phyloP scores from a whole-genome alignment of 2,888 invertebrate species.

The Notocelia uddmanniana region DNA sequence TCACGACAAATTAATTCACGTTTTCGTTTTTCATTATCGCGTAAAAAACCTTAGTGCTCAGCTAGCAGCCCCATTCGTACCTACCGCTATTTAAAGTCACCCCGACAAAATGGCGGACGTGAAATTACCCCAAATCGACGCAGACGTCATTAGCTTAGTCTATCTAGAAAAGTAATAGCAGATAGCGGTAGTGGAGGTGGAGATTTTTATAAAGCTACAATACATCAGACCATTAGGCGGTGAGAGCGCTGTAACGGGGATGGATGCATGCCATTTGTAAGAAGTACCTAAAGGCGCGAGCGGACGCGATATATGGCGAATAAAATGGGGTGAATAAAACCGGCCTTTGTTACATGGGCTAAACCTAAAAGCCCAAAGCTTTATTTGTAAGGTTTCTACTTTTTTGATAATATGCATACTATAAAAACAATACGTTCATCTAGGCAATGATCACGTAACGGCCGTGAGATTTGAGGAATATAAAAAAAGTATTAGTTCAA shows the following conservation, averaged over 20 bases:
- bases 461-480: too few relatives aligned
- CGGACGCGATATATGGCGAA: slow-evolving; percentile 48
- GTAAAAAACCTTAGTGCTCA: slow-evolving; percentile 35
- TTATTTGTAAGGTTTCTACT: not conserved
- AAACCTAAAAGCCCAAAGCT: slow-evolving; percentile 23
- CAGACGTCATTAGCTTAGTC: slow-evolving; percentile 61
- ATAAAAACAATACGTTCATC: too few relatives aligned
- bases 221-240: slow-evolving; percentile 76
- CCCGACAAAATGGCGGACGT: slow-evolving; percentile 56
- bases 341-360: slow-evolving; percentile 17
- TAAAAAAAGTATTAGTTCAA: too few relatives aligned
- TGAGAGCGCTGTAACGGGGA: slow-evolving; percentile 71
- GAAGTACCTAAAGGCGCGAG: slow-evolving; percentile 50
- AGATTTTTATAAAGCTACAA: slow-evolving; percentile 73
- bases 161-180: slow-evolving; percentile 51
- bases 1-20: not conserved
- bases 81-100: slow-evolving; percentile 57
- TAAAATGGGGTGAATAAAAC: slow-evolving; percentile 34
- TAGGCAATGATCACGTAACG: not conserved
- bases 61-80: slow-evolving; percentile 23
- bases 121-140: slow-evolving; percentile 56
- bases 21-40: not conserved
- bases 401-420: not conserved
- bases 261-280: slow-evolving; percentile 70
- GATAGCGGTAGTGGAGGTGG: slow-evolving; percentile 51